phyloP scores from a whole-genome alignment of 2,888 invertebrate species.

The Lobophora halterata region DNA sequence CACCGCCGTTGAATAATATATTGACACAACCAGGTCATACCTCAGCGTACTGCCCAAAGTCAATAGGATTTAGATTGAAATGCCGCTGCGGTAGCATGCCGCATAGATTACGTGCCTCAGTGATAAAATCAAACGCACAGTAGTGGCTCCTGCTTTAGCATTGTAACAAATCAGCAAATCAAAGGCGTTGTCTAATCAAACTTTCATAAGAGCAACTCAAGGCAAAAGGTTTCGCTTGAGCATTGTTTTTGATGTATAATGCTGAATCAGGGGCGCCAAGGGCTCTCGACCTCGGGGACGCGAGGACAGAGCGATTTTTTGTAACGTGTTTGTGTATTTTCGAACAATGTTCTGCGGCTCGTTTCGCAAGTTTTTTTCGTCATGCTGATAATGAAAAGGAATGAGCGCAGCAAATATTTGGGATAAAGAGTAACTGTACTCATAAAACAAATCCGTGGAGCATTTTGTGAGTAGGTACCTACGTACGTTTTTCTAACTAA shows the following conservation, averaged over 20 bases:
- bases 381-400: slow-evolving; percentile 2
- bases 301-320: slow-evolving; percentile 30
- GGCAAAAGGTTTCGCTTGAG: slow-evolving; percentile 42
- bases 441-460: too few relatives aligned
- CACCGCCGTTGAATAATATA: slow-evolving; percentile 27
- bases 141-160: too few relatives aligned
- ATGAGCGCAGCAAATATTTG: too few relatives aligned
- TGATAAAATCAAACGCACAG: too few relatives aligned
- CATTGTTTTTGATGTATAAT: slow-evolving; percentile 50
- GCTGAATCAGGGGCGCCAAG: slow-evolving; percentile 47
- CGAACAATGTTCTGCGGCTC: slow-evolving; percentile 13
- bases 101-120: too few relatives aligned
- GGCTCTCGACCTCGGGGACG: slow-evolving; percentile 36
- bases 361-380: slow-evolving; percentile 1
- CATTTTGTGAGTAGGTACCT: too few relatives aligned
- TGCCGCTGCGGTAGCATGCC: too few relatives aligned
- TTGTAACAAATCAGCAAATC: slow-evolving; percentile 29
- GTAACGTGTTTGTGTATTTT: slow-evolving; percentile 30
- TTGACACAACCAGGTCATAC: background rate
- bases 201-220: slow-evolving; percentile 44
- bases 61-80: background rate
- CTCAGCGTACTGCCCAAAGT: background rate
- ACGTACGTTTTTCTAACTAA: too few relatives aligned
- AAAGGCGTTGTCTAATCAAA: slow-evolving; percentile 47
- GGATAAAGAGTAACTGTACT: too few relatives aligned